Evolutionary conservation across 2,888 invertebrate genomes (phyloP).

Genomic region (Agonopterix subpropinquella): DNA sequence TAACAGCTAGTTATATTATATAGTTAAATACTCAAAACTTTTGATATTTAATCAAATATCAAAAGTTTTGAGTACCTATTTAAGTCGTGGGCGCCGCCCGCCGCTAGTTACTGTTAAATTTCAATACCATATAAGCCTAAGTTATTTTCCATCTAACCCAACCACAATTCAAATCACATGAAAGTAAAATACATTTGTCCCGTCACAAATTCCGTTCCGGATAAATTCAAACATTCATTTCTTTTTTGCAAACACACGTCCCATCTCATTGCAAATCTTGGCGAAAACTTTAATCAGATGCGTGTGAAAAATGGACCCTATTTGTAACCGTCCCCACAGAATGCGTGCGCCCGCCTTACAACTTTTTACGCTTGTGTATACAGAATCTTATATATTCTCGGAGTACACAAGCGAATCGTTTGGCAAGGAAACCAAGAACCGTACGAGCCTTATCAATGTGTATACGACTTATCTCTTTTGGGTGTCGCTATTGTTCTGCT

Average conservation of each 20-base stretch:
- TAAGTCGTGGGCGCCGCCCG: no score
- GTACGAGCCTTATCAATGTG: slow-evolving; percentile 1
- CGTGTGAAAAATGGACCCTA: slow-evolving; percentile 37
- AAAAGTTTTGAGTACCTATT: no score
- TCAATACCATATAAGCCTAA: no score
- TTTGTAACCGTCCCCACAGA: slow-evolving; percentile 38
- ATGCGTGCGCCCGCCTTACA: slow-evolving; percentile 23
- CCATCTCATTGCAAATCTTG: slow-evolving; percentile 30
- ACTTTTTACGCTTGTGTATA: slow-evolving; percentile 22
- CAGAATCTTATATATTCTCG: background rate
- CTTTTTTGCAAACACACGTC: slow-evolving; percentile 9
- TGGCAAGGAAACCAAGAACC: slow-evolving; percentile 4
- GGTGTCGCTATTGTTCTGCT: background rate
- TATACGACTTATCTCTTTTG: slow-evolving; percentile 1
- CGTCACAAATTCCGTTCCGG: background rate
- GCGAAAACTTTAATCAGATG: slow-evolving; percentile 44
- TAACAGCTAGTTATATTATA: no score
- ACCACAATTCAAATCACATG: no score
- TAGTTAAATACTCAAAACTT: no score
- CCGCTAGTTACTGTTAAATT: no score
- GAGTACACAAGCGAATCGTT: slow-evolving; percentile 11
- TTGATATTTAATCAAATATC: no score
- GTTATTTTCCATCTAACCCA: no score
- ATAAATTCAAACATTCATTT: slow-evolving; percentile 4
- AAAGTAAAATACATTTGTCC: background rate